A percentile compares a stretch with the other conserved stretches of the same genome.
Evolutionary conservation across 2,113 vertebrate species (phyloP).

Genomic region (Mungos mungo): DNA sequence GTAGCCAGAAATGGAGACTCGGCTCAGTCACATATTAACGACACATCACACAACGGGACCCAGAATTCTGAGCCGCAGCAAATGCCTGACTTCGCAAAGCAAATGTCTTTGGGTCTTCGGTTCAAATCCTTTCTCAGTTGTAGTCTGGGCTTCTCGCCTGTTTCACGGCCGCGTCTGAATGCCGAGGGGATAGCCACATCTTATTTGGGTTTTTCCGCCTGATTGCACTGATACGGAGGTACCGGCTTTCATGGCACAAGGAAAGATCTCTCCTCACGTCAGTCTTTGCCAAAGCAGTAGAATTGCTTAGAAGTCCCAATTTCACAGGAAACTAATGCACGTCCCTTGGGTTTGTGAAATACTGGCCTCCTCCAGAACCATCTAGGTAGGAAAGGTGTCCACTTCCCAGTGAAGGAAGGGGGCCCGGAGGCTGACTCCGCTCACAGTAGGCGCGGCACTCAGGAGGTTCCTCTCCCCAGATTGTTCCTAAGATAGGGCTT

Average conservation of each 20-base stretch:
- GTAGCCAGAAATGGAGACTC: neutral
- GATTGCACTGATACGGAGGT: fast-evolving
- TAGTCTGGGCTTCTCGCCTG: fast-evolving
- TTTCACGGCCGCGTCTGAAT: neutral
- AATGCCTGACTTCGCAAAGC: neutral
- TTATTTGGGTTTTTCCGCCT: neutral
- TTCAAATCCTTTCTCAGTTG: neutral
- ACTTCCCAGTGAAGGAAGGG: neutral
- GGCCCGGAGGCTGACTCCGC: fast-evolving
- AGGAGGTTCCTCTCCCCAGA: too few species aligned
- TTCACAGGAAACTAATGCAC: neutral
- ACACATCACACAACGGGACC: fast-evolving
- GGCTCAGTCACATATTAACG: fast-evolving
- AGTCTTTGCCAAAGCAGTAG: neutral
- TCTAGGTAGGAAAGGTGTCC: neutral
- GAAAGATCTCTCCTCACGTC: fast-evolving
- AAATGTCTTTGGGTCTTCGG: neutral
- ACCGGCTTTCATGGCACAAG: fast-evolving
- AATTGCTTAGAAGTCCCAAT: neutral
- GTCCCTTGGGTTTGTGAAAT: neutral
- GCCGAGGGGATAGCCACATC: fast-evolving
- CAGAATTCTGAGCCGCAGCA: neutral
- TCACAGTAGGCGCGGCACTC: fast-evolving
- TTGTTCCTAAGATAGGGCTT: neutral
- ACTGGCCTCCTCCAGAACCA: neutral